phyloP scores from a whole-genome alignment of 2,888 invertebrate species.

The Xestobium rufovillosum region DNA sequence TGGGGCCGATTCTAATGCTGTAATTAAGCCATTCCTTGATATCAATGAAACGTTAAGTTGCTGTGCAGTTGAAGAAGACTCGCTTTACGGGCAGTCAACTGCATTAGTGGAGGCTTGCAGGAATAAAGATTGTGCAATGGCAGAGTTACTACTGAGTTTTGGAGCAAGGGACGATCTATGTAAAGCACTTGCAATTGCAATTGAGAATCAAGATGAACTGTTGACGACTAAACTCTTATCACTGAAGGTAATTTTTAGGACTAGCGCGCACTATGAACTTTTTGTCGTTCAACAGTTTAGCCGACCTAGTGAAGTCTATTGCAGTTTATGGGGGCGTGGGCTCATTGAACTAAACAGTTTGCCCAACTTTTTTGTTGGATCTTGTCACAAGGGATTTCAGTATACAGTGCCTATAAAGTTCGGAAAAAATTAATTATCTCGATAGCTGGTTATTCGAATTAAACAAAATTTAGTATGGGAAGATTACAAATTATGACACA shows the following conservation, averaged over 20 bases:
- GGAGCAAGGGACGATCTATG: constrained; percentile 86
- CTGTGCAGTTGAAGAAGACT: constrained; percentile 44
- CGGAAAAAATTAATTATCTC: too few relatives aligned
- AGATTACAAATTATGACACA: too few relatives aligned
- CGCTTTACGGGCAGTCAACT: constrained; percentile 45
- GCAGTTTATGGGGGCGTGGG: too few relatives aligned
- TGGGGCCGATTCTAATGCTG: constrained; percentile 76
- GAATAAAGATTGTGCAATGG: constrained; percentile 59
- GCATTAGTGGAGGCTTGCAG: constrained; percentile 64
- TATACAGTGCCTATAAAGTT: neutral
- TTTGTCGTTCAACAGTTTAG: too few relatives aligned
- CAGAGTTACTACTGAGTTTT: constrained; percentile 68
- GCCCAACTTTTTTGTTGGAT: constrained; percentile 2
- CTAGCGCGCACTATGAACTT: too few relatives aligned
- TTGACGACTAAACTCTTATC: constrained; percentile 77
- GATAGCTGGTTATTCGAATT: too few relatives aligned
- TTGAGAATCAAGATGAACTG: constrained; percentile 63
- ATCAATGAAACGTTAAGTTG: constrained; percentile 38
- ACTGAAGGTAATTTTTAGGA: constrained; percentile 56
- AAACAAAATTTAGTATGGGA: too few relatives aligned
- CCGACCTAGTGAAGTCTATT: too few relatives aligned
- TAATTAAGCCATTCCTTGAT: constrained; percentile 49
- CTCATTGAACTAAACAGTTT: too few relatives aligned
- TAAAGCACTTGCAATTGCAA: constrained; percentile 71
- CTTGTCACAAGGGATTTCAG: too few relatives aligned